These are phyloP conservation scores for Apogon hyalosoma DNA, from an alignment of 2,797 vertebrate species.

Conservation along the genomic window DNA sequence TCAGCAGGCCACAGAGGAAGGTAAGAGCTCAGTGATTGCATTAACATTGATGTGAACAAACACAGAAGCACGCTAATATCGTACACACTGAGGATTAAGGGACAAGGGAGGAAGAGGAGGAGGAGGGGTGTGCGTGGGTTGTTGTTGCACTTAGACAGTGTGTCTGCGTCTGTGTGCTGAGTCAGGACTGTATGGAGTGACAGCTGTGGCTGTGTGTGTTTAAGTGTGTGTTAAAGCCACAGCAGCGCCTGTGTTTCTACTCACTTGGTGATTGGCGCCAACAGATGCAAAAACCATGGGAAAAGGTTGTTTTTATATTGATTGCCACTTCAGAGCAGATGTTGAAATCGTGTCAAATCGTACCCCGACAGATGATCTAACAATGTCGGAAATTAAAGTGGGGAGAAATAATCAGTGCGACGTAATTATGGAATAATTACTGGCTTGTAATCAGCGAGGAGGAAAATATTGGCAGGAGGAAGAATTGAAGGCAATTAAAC, in stretches of 20 bases:
- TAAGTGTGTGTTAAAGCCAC: conserved; percentile 43
- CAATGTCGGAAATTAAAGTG: conserved; percentile 8
- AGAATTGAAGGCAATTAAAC: conserved; percentile 55
- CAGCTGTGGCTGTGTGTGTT: conserved; percentile 57
- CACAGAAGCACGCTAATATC: conserved; percentile 57
- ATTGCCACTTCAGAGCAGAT: conserved; percentile 6
- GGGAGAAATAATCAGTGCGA: conserved; percentile 31
- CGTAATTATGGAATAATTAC: conserved; percentile 58
- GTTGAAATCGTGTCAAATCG: conserved; percentile 15
- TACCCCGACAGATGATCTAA: conserved; percentile 17
- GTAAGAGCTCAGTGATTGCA: conserved; percentile 81
- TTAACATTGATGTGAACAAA: conserved; percentile 75
- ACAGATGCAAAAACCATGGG: conserved; percentile 51
- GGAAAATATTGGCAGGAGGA: conserved; percentile 51
- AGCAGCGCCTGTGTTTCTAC: conserved; percentile 46
- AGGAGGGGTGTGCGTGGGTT: neutral
- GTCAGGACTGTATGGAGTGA: conserved; percentile 64
- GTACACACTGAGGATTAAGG: conserved; percentile 28
- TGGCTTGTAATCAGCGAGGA: conserved; percentile 55
- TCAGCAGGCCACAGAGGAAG: conserved; percentile 89
- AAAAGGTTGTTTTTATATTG: neutral
- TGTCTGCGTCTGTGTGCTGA: conserved; percentile 53
- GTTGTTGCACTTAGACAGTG: conserved; percentile 52
- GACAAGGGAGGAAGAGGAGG: neutral
- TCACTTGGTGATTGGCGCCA: conserved; percentile 36